Evolutionary conservation across 53 echinoderm and acorn worm species (phyloP).

Genomic region (Antedon mediterranea): DNA sequence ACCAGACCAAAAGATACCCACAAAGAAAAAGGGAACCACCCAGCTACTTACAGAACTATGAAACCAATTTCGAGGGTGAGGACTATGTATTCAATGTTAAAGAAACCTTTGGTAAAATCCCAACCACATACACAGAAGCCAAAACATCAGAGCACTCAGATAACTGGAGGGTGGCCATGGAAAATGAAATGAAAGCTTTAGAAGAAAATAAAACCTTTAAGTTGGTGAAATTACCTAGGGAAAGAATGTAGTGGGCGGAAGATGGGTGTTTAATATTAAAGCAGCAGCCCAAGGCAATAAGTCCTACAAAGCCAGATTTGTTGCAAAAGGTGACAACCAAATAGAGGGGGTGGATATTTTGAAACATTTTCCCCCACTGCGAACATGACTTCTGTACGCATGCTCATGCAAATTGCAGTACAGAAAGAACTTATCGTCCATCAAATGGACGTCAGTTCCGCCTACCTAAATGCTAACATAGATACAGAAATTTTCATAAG

Average conservation of each 20-base stretch:
- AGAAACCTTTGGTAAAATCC: neutral
- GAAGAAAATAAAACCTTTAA: conserved; percentile 19
- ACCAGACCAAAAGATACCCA: conserved; percentile 11
- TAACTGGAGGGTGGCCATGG: conserved; percentile 30
- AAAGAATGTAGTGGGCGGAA: conserved; percentile 10
- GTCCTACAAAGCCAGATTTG: neutral
- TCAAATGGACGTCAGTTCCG: conserved; percentile 26
- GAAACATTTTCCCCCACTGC: conserved; percentile 20
- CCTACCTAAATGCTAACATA: conserved; percentile 28
- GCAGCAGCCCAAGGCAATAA: neutral
- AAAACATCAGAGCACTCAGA: conserved; percentile 6
- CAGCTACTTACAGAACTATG: conserved; percentile 15
- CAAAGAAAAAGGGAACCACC: conserved; percentile 9
- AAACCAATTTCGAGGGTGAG: conserved; percentile 4
- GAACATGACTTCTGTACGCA: conserved; percentile 15
- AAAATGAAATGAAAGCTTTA: conserved; percentile 10
- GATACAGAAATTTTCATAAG: conserved; percentile 23
- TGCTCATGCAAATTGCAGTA: conserved; percentile 19
- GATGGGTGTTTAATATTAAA: conserved; percentile 11
- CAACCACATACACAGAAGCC: conserved; percentile 25
- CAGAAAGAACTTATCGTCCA: conserved; percentile 21
- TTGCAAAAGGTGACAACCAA: conserved; percentile 17
- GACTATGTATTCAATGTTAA: conserved; percentile 2
- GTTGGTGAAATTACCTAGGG: conserved; percentile 10
- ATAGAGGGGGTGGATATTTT: conserved; percentile 14